Base-by-base conservation (phyloP, 2,888 invertebrate species). In the Eupsilia transversa region DNA sequence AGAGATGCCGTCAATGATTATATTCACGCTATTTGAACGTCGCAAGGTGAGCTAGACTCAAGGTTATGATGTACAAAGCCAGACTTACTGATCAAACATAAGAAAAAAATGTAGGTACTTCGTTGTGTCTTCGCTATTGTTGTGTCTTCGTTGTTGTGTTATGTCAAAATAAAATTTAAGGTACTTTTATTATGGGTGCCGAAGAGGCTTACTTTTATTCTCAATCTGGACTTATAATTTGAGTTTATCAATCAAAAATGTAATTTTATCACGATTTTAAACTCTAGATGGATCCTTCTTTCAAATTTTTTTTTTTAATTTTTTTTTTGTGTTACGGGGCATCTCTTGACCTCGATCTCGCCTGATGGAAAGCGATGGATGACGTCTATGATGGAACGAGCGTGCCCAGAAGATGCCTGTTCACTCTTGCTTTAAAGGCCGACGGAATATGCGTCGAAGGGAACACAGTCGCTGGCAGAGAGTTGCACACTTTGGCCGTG, bases 1-100 rank as follows among this genome's bases (percentile, higher is more conserved):
- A 46, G 9, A 52, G 73, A 66, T 54, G 73, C 38, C 23, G 52
- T 57, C 46, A 49, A 63, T 57, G 43, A 80, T 83, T 69, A n/a
- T 63, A 20, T 82, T 73, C 80, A 83, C 80, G 84, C 56, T 68
- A 60, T 64, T 52, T 71, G 67, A 72, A 27, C 79, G n/a, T 49
- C n/a, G 43, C 73, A 61, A 83, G 80, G 64, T 80, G 60, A 80
- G 35, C 17, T 61, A 5, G 3, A 33, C 7, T 60, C 68, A 79
- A 73, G 68, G 68, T 67, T n/a, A 30, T 52, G 20, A 41, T n/a
- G 17, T 43, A 52, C 12, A 35, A n/a, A 35, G 30, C 2, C 2
- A 14, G 4, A 27, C 10, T 43, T 43, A 35, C 60, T 65, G 43
- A 65, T 43, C 14, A 33, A 41, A 63, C 33, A 33, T 43, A 35